Evolutionary conservation across 2,113 vertebrate genomes (phyloP), one percentile per base, ranked within the genome.

Genomic region (Salminus brasiliensis): DNA sequence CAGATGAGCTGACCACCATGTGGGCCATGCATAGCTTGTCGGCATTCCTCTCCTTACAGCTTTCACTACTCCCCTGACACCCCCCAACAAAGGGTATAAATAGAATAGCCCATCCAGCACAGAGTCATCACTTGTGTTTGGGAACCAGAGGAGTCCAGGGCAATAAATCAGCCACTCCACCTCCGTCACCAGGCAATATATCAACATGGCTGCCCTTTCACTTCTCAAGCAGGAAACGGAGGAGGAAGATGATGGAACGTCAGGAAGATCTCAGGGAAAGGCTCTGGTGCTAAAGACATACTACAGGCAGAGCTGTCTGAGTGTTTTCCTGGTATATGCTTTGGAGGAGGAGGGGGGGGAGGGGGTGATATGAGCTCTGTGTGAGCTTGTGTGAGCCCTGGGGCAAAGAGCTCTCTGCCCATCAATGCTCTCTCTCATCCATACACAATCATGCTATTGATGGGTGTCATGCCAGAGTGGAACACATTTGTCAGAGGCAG

Each of bases 371-470:
- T 78, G 88, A 85, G 74, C 47, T 47, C 78, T 84, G 49, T 85
- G 21, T 83, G 83, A 77, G 53, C 75, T 70, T 73, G 79, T 83
- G 41, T 83, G 76, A 81, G 83, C 85, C 85, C 83, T 70, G 47
- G 72, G 82, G 86, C 89, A 85, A 36, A 83, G 84, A 87, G 84
- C 80, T 91, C 79, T 78, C 78, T 75, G 52, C 78, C 87, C 87
- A 93, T 93, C 89, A 87, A 83, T 84, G 85, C 66, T 83, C 81
- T 76, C 23, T 76, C 88, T 90, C 49, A 83, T 62, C 83, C 79
- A 52, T 73, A 53, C 86, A 93, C 88, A 89, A 92, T 91, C 79
- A 88, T 76, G 82, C 89, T 84, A 92, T 92, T 95, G 88, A 89
- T 76, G 81, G 85, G 87, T 88, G 88, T 81, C 81, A 88, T 87